phyloP scores from a whole-genome alignment of 1,140 invertebrate genomes.

The Radopholus similis region DNA sequence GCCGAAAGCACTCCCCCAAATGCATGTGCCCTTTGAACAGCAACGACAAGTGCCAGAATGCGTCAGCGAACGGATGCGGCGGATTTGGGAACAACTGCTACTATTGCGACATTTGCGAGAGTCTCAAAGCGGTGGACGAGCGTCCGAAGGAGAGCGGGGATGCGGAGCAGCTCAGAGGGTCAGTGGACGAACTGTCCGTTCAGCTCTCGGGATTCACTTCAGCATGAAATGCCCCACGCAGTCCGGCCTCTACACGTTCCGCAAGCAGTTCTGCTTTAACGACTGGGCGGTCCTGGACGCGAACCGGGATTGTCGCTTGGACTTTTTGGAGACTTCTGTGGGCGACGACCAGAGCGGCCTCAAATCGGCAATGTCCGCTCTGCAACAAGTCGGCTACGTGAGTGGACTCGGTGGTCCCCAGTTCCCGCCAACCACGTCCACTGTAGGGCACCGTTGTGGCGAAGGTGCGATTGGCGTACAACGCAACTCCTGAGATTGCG shows the following conservation, averaged over 20 bases:
- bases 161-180: constrained; percentile 30
- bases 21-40: constrained; percentile 5
- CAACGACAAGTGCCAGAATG: constrained; percentile 58
- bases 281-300: constrained; percentile 55
- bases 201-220: constrained; percentile 32
- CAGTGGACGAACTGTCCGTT: background rate
- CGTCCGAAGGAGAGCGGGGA: background rate
- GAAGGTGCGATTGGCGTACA: constrained; percentile 54
- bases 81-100: constrained; percentile 56
- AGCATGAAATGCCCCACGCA: constrained; percentile 53
- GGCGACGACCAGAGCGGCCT: constrained; percentile 48
- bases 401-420: constrained; percentile 11
- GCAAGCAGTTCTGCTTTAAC: constrained; percentile 60
- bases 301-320: constrained; percentile 55
- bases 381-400: constrained; percentile 60
- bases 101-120: constrained; percentile 60
- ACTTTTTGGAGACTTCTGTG: constrained; percentile 40
- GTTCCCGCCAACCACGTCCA: background rate
- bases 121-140: constrained; percentile 43
- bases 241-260: constrained; percentile 56
- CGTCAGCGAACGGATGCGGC: constrained; percentile 55
- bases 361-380: constrained; percentile 48
- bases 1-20: background rate
- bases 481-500: constrained; percentile 48
- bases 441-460: constrained; percentile 58